phyloP scores from a whole-genome alignment of 2,113 vertebrate genomes.

The Rhadina sibilatrix region DNA sequence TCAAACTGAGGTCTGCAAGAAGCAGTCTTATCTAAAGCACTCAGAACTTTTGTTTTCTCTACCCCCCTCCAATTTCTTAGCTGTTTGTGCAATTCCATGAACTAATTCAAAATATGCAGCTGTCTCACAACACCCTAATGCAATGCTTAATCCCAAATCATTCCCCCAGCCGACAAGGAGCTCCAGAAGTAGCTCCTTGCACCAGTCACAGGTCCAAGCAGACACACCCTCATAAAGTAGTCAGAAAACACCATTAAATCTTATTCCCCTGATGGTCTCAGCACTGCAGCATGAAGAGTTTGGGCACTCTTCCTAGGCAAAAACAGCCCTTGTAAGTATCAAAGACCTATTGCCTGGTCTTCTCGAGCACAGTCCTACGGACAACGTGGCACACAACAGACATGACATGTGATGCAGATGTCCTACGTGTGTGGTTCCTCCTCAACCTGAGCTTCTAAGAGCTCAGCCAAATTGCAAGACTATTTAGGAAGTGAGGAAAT shows the following conservation, averaged over 20 bases:
- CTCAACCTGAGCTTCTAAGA: not conserved
- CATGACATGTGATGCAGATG: accelerated
- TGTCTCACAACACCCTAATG: not conserved
- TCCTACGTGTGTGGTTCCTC: accelerated
- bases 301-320: not conserved
- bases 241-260: not conserved
- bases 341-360: not conserved
- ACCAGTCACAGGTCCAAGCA: not conserved
- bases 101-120: not conserved
- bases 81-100: not conserved
- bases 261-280: not conserved
- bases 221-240: not conserved
- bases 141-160: not conserved
- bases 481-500: not conserved
- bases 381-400: not conserved
- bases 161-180: not conserved
- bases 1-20: not conserved
- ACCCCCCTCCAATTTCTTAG: not conserved
- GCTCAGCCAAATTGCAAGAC: not conserved
- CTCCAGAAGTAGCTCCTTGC: not conserved
- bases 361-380: not conserved
- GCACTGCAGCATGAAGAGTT: not conserved
- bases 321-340: not conserved
- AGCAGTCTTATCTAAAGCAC: not conserved
- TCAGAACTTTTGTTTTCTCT: not conserved